These are phyloP conservation scores for Aleadryas rufinucha DNA, from an alignment of 2,113 vertebrate species.

Conservation along the genomic window DNA sequence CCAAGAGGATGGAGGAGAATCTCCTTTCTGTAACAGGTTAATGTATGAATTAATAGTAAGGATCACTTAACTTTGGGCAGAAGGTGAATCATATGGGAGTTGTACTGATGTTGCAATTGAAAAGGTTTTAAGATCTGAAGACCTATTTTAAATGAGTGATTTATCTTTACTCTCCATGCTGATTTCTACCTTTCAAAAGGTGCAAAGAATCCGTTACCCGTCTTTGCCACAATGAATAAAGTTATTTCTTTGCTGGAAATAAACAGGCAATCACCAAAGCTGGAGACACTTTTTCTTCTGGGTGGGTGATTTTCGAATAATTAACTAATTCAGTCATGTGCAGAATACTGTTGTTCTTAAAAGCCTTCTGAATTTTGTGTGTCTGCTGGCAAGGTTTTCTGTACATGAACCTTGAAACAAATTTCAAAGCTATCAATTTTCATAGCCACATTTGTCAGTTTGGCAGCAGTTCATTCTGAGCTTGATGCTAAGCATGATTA, in stretches of 20 bases:
- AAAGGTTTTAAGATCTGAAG: not conserved
- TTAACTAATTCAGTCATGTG: not conserved
- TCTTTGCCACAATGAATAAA: not conserved
- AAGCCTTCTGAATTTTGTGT: not conserved
- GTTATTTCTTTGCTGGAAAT: not conserved
- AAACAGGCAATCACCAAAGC: not conserved
- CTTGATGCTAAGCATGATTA: constrained; percentile 29
- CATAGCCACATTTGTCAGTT: not conserved
- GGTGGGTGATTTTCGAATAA: not conserved
- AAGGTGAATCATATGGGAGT: not conserved
- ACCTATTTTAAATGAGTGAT: not conserved
- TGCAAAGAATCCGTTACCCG: not conserved
- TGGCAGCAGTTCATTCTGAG: constrained; percentile 29
- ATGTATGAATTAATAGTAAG: not conserved
- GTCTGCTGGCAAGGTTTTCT: not conserved
- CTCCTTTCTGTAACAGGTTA: not conserved
- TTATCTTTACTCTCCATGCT: not conserved
- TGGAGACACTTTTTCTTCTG: not conserved
- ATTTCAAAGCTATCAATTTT: constrained; percentile 28
- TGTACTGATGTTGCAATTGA: not conserved
- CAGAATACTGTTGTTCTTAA: not conserved
- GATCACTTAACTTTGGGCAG: not conserved
- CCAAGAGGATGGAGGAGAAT: not conserved
- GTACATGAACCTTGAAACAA: not conserved
- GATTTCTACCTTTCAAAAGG: not conserved